A percentile compares a stretch with the other conserved stretches of the same genome.
These are phyloP conservation scores for Spongilla lacustris DNA, from an alignment of 37 sponge, comb jelly and placozoan species.

Conservation along the genomic window DNA sequence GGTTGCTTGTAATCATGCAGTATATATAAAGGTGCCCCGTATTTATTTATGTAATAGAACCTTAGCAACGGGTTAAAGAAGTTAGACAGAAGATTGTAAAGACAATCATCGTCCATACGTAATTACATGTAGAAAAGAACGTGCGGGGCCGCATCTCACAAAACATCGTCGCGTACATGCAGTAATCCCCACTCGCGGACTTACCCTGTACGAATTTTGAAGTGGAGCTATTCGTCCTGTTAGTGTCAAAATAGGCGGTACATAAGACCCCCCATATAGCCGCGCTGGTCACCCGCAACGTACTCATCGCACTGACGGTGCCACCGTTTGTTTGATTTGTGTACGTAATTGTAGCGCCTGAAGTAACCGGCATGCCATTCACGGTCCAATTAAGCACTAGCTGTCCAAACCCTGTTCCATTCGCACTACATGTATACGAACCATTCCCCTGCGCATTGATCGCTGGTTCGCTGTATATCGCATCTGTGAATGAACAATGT, in stretches of 20 bases:
- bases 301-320: neutral
- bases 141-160: too few species aligned
- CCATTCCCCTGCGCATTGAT: neutral
- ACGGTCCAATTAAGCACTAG: neutral
- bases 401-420: neutral
- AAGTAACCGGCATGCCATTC: neutral
- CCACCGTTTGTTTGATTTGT: neutral
- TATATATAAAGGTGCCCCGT: too few species aligned
- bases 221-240: neutral
- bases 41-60: too few species aligned
- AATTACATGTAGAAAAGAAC: too few species aligned
- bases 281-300: neutral
- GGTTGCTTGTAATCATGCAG: too few species aligned
- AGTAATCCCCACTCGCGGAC: too few species aligned
- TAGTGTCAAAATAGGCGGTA: neutral
- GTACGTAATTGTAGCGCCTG: neutral
- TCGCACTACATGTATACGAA: neutral
- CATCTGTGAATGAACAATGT: neutral
- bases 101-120: too few species aligned
- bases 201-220: neutral
- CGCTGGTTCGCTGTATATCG: neutral
- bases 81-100: too few species aligned
- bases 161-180: too few species aligned
- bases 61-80: too few species aligned
- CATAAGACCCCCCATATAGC: neutral